Evolutionary conservation across 2,888 invertebrate species (phyloP).

Genomic region (Diarsia mendica): DNA sequence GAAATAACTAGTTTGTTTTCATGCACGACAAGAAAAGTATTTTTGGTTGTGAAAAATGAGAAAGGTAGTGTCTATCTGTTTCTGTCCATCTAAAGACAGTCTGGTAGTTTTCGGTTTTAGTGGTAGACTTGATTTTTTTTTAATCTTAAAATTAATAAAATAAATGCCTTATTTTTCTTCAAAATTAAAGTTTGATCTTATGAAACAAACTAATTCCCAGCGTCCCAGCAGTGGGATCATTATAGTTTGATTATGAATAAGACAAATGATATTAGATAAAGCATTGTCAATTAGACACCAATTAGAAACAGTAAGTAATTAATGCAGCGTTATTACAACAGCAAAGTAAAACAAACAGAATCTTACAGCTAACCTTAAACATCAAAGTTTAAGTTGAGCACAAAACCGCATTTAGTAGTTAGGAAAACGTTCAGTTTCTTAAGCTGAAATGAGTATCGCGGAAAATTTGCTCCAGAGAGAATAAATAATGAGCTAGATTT

Average conservation of each 20-base stretch:
- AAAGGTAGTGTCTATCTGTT: neutral
- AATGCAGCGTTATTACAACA: constrained; percentile 21
- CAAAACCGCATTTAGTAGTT: constrained; percentile 48
- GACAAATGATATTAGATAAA: neutral
- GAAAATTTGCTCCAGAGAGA: constrained; percentile 43
- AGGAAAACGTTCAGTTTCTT: constrained; percentile 55
- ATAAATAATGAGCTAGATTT: constrained; percentile 30
- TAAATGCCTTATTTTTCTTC: neutral
- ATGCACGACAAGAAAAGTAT: neutral
- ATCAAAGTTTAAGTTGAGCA: constrained; percentile 51
- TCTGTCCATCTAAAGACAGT: neutral
- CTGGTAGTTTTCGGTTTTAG: neutral
- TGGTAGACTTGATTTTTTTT: no score
- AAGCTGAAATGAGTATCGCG: constrained; percentile 40
- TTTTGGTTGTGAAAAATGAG: neutral
- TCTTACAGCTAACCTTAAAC: constrained; percentile 28
- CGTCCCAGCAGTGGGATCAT: no score
- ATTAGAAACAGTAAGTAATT: neutral
- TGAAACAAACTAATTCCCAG: neutral
- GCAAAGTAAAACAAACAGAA: constrained; percentile 39
- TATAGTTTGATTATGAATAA: no score
- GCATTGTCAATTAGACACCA: neutral
- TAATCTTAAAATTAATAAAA: neutral
- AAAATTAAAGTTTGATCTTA: neutral
- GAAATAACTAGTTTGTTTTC: constrained; percentile 1